Conservation (phyloP, 2,797 vertebrate species). For the Anisognathus igniventris region DNA sequence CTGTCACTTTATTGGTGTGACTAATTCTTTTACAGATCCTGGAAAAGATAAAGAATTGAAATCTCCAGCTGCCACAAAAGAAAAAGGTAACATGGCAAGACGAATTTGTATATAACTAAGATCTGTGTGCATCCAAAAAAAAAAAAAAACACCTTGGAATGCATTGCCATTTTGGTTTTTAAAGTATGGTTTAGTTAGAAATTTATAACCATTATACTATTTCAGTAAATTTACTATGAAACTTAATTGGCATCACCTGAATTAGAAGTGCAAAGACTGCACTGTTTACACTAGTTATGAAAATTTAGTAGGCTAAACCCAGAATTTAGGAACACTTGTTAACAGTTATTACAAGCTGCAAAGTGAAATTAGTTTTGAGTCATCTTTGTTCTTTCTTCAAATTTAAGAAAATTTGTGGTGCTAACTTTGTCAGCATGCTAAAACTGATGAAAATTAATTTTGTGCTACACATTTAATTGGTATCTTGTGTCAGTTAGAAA, state of each 20-base stretch:
- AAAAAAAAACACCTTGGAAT: neutral
- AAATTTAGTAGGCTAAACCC: neutral
- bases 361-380: neutral
- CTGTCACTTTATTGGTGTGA: neutral
- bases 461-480: neutral
- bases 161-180: neutral
- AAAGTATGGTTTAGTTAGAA: neutral
- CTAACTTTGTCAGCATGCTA: neutral
- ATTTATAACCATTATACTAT: neutral
- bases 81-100: constrained; percentile 14
- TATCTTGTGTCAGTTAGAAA: neutral
- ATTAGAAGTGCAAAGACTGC: neutral
- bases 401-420: neutral
- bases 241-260: neutral
- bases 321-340: neutral
- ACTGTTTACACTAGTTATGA: neutral
- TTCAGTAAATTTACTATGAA: neutral
- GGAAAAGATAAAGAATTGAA: constrained; percentile 41
- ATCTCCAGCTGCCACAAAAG: neutral
- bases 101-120: neutral
- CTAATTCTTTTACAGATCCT: constrained; percentile 3
- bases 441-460: neutral
- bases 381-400: neutral
- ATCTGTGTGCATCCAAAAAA: neutral
- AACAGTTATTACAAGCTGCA: neutral